Evolutionary conservation across 2,113 vertebrate genomes (phyloP).

Genomic region (Anoura caudifer): DNA sequence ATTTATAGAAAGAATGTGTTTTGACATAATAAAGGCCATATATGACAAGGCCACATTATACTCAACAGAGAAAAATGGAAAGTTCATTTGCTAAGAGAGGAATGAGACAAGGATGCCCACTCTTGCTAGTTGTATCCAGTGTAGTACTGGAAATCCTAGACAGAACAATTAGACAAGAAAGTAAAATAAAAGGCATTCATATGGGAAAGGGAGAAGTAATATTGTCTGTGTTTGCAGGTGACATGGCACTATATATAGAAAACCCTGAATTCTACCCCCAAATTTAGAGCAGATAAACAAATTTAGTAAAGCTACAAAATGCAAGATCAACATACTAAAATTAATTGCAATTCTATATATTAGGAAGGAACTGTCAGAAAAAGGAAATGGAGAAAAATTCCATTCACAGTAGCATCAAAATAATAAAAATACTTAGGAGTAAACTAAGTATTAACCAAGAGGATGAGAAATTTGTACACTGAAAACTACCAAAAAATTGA

Average conservation of each 20-base stretch:
- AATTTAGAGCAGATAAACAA: neutral
- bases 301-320: neutral
- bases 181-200: neutral
- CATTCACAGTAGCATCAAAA: too few species aligned
- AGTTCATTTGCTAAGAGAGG: neutral
- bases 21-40: neutral
- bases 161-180: neutral
- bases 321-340: neutral
- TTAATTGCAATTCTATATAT: neutral
- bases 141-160: neutral
- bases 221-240: neutral
- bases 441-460: too few species aligned
- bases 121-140: neutral
- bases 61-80: neutral
- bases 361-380: neutral
- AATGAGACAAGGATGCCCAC: neutral
- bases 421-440: too few species aligned
- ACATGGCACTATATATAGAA: neutral
- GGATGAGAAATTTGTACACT: too few species aligned
- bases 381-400: neutral
- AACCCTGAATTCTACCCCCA: neutral
- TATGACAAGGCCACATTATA: neutral
- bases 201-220: neutral
- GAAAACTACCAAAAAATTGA: too few species aligned
- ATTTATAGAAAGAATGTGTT: neutral